These are phyloP conservation scores for Lampris megalopsis DNA, from an alignment of 2,113 vertebrate species.

Conservation along the genomic window DNA sequence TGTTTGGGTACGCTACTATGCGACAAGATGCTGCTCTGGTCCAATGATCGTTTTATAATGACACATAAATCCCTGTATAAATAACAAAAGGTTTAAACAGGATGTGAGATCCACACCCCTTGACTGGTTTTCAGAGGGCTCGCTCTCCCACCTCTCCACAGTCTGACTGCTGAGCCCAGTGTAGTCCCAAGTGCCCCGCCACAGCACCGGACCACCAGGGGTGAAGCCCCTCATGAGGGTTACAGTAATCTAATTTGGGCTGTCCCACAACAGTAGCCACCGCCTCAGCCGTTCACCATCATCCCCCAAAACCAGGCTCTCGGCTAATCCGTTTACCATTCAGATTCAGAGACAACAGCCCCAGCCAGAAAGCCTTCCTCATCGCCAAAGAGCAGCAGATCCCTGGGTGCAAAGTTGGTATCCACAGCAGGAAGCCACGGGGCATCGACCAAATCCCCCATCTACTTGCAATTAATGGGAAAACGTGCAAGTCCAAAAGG, in stretches of 20 bases:
- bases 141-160: constrained; percentile 38
- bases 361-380: neutral
- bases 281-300: constrained; percentile 75
- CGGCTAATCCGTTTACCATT: constrained; percentile 80
- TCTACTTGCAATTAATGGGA: too few species aligned
- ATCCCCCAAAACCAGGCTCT: neutral
- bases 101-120: constrained; percentile 80
- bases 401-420: neutral
- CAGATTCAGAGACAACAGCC: constrained; percentile 54
- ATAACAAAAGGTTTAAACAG: constrained; percentile 83
- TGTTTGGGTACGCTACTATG: constrained; percentile 29
- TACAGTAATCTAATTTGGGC: constrained; percentile 91
- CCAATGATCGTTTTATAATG: constrained; percentile 80
- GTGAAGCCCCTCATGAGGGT: constrained; percentile 86
- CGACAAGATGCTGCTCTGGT: constrained; percentile 74
- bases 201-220: constrained; percentile 86
- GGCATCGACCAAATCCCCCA: neutral
- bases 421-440: neutral
- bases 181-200: constrained; percentile 54
- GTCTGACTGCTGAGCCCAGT: constrained; percentile 76
- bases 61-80: constrained; percentile 86
- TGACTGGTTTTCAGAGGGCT: constrained; percentile 63
- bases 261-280: constrained; percentile 76
- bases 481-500: too few species aligned
- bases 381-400: neutral